Base-by-base conservation (phyloP, 2,888 invertebrate species). In the Tachina fera region DNA sequence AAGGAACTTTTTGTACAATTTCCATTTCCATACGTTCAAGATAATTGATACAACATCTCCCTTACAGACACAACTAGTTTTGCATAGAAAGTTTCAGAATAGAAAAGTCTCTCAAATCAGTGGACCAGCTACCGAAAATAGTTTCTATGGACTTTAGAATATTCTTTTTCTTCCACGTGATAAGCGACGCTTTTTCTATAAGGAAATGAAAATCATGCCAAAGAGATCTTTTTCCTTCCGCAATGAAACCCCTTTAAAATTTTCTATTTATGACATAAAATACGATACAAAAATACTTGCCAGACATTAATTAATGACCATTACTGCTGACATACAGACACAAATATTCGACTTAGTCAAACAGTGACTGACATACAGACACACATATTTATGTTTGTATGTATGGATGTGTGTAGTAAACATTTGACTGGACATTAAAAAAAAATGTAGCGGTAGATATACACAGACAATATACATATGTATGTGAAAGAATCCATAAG, bases 301-400 rank as follows among this genome's bases (percentile, higher is more conserved):
- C 45, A 72, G 83, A 83, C 77, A 83, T 77, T 83, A 72, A 83
- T 71, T 76, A 71, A 82, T 76, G 70, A 49, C 63, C 74, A 68
- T 45, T 71, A 61, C 63, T 53, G 45, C 74, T 81, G 31, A 81
- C 80, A 58, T 31, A 67, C 43, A 51, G 49, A 58, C 80, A 80
- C 72, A 74, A 58, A 80, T 79, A 79, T 63, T 71, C 19, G 19
- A 39, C 45, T 53, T 45, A 71, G 61, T 78, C 61, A 39, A 22
- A 70, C 39, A 63, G 70, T 22, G 22, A 22, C 31, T 79, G 72
- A 72, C 72, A 79, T 41, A 79, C 63, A 74, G 60, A 45, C 80
- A 80, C 51, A 78, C 70, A 14, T 49, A 6, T 14, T 14, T 8
- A 51, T 14, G 60, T 22, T 47, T 49, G 10, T n/a, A 31, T 31